Percentiles rank a stretch among this genome's conserved stretches.
phyloP scores from a whole-genome alignment of 2,797 vertebrate genomes.

The Gambelia wislizenii region DNA sequence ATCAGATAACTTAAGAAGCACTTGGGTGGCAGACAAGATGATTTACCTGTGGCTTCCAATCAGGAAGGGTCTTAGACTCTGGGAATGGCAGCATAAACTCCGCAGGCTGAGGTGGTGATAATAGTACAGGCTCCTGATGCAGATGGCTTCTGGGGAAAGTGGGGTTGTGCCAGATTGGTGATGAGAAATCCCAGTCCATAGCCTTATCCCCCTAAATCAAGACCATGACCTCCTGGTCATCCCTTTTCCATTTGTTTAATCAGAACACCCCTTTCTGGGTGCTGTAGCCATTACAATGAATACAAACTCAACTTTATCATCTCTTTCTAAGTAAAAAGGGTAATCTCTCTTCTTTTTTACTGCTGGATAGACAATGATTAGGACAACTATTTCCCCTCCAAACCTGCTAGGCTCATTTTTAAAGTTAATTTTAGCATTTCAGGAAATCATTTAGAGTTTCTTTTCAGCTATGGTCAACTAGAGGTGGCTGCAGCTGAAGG shows the following conservation, averaged over 20 bases:
- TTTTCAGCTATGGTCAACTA: not conserved
- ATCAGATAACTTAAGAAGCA: no score
- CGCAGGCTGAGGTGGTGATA: not conserved
- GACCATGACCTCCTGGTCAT: not conserved
- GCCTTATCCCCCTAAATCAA: not conserved
- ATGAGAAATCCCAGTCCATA: not conserved
- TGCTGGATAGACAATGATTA: not conserved
- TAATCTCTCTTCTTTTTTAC: not conserved
- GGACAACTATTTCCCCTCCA: not conserved
- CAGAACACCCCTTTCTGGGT: not conserved
- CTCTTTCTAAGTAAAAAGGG: not conserved
- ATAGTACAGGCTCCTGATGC: not conserved
- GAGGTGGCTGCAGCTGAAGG: not conserved
- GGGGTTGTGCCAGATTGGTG: not conserved
- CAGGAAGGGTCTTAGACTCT: not conserved
- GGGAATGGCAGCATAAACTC: not conserved
- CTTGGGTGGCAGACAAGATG: not conserved
- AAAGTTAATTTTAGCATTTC: not conserved
- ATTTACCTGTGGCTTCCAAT: not conserved
- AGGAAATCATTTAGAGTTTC: not conserved
- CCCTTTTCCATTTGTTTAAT: not conserved
- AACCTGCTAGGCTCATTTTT: not conserved
- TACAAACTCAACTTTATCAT: not conserved
- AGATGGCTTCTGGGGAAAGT: not conserved
- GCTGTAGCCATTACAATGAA: not conserved